phyloP scores from a whole-genome alignment of 2,113 vertebrate genomes.

The Hypomesus transpacificus region DNA sequence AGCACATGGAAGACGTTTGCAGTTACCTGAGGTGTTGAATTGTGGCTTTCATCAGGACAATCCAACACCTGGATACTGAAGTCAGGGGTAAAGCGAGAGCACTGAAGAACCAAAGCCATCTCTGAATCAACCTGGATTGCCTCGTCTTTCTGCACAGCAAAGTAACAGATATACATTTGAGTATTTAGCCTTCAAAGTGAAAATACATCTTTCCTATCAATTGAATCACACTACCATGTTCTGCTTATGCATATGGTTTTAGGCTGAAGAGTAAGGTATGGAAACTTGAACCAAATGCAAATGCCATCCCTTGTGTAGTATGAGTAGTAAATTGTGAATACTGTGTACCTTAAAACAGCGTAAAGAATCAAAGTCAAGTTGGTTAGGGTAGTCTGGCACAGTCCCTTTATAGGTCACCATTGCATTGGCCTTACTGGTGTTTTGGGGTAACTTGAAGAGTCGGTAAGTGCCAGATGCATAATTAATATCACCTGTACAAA shows the following conservation, averaged over 20 bases:
- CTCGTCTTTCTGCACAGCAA: slow-evolving; percentile 49
- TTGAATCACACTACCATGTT: too few species aligned
- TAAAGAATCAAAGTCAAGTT: slow-evolving; percentile 62
- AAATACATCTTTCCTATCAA: too few species aligned
- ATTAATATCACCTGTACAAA: slow-evolving; percentile 56
- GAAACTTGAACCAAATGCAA: too few species aligned
- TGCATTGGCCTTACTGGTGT: slow-evolving; percentile 19
- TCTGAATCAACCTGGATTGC: slow-evolving; percentile 54
- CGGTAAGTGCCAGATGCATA: slow-evolving; percentile 69
- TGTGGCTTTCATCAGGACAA: slow-evolving; percentile 23
- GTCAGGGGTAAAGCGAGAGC: slow-evolving; percentile 58
- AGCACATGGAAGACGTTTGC: too few species aligned
- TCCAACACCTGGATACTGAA: slow-evolving; percentile 54
- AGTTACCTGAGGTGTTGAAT: slow-evolving; percentile 37
- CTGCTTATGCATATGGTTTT: too few species aligned
- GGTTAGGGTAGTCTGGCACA: slow-evolving; percentile 52
- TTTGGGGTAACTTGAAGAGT: slow-evolving; percentile 64
- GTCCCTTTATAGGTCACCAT: slow-evolving; percentile 66
- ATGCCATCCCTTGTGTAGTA: too few species aligned
- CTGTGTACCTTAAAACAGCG: slow-evolving; percentile 70
- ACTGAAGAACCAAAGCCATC: slow-evolving; percentile 57
- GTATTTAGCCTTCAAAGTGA: too few species aligned
- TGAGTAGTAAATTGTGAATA: not conserved
- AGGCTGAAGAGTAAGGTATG: too few species aligned
- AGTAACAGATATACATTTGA: not conserved